Percentiles rank a stretch among this genome's conserved stretches.
Evolutionary conservation across 2,888 invertebrate species (phyloP).

Genomic region (Hecatera dysodea): DNA sequence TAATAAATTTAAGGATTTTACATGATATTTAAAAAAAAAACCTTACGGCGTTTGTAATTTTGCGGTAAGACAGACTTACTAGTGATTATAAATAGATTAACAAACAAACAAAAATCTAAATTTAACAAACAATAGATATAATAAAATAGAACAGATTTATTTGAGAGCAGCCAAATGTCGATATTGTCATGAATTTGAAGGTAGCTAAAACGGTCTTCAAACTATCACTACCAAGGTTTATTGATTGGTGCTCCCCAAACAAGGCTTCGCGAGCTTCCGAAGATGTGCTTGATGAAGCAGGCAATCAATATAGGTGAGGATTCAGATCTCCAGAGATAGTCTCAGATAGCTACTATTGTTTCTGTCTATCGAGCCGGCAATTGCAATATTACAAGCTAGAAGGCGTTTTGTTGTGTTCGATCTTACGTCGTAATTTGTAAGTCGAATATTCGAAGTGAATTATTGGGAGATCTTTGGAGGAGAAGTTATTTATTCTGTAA

Average conservation of each 20-base stretch:
- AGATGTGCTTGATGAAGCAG: constrained; percentile 65
- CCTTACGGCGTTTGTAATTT: no score
- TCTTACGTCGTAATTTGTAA: constrained; percentile 26
- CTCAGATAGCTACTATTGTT: constrained; percentile 41
- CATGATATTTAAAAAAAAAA: no score
- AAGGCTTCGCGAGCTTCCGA: constrained; percentile 40
- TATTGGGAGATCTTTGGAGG: neutral
- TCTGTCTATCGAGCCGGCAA: constrained; percentile 28
- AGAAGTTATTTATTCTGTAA: neutral
- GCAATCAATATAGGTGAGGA: constrained; percentile 54
- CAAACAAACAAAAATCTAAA: no score
- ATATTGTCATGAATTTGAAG: neutral
- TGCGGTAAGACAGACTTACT: no score
- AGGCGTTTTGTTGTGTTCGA: constrained; percentile 18
- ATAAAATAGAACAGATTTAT: neutral
- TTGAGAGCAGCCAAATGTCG: neutral
- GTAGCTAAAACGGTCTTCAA: neutral
- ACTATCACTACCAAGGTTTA: constrained; percentile 4
- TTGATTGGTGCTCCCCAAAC: constrained; percentile 42
- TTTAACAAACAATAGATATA: no score
- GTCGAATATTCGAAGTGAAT: constrained; percentile 19
- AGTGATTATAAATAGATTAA: no score
- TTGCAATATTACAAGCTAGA: constrained; percentile 50
- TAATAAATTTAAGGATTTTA: no score
- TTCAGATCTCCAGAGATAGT: constrained; percentile 43